These are phyloP conservation scores for Sardina pilchardus DNA, from an alignment of 2,113 vertebrate species.

Conservation along the genomic window DNA sequence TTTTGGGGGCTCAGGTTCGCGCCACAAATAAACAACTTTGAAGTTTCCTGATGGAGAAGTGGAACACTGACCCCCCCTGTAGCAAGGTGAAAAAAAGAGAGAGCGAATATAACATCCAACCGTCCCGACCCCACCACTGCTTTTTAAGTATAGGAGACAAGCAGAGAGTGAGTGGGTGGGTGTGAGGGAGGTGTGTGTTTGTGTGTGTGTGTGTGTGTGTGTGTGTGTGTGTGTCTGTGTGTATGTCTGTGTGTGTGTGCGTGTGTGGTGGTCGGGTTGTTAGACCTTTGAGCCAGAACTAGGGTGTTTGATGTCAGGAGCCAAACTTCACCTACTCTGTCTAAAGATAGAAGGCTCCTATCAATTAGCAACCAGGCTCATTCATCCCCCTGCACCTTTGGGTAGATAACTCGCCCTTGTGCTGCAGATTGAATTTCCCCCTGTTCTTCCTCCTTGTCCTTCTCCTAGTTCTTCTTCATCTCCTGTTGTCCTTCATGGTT, in stretches of 20 bases:
- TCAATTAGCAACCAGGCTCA: slow-evolving; percentile 73
- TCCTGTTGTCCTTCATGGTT: slow-evolving; percentile 68
- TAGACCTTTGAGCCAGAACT: slow-evolving; percentile 11
- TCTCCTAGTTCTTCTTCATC: slow-evolving; percentile 46
- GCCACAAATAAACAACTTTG: slow-evolving; percentile 47
- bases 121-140: slow-evolving; percentile 54
- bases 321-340: slow-evolving; percentile 63
- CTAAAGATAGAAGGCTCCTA: slow-evolving; percentile 75
- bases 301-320: slow-evolving; percentile 70
- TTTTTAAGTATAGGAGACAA: slow-evolving; percentile 54
- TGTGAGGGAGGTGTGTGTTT: neutral
- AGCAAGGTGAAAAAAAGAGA: slow-evolving; percentile 61
- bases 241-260: neutral
- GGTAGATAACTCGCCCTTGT: slow-evolving; percentile 70
- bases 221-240: neutral
- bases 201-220: neutral
- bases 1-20: slow-evolving; percentile 37
- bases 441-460: neutral
- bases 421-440: slow-evolving; percentile 65
- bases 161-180: slow-evolving; percentile 35
- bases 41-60: slow-evolving; percentile 51
- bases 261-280: neutral
- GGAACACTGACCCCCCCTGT: slow-evolving; percentile 55
- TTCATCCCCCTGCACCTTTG: slow-evolving; percentile 66
- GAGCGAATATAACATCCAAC: neutral